Percentiles rank a stretch among this genome's conserved stretches.
These are phyloP conservation scores for Incurvaria masculella DNA, from an alignment of 2,888 invertebrate genomes.

Conservation along the genomic window DNA sequence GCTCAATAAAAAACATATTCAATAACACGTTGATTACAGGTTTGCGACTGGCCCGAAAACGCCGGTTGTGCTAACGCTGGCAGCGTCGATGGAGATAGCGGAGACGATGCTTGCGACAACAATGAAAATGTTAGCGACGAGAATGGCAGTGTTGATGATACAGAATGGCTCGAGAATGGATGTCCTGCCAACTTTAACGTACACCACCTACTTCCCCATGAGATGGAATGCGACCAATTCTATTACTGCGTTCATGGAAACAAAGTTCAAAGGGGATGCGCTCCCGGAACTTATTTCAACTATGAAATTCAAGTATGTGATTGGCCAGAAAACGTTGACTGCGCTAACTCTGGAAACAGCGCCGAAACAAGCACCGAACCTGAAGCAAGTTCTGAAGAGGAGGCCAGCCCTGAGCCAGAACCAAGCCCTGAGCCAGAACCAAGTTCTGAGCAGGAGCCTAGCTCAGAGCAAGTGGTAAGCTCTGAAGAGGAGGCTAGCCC, in stretches of 20 bases:
- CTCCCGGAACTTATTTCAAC: constrained; percentile 5
- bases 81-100: constrained; percentile 7
- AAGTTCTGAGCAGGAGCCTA: too few relatives aligned
- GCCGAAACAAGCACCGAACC: too few relatives aligned
- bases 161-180: not conserved
- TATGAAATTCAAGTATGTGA: constrained; percentile 12
- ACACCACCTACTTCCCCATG: constrained; percentile 1
- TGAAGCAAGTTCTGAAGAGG: too few relatives aligned
- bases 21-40: constrained; percentile 11
- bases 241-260: constrained; percentile 1
- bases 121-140: too few relatives aligned
- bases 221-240: not conserved
- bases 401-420: too few relatives aligned
- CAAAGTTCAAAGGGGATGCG: not conserved
- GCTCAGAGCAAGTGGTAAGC: too few relatives aligned
- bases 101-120: too few relatives aligned
- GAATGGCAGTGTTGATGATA: too few relatives aligned
- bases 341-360: constrained; percentile 1
- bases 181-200: constrained; percentile 1
- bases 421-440: not conserved
- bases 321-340: constrained; percentile 16
- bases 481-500: too few relatives aligned
- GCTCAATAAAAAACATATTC: not conserved
- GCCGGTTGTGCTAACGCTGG: constrained; percentile 16
- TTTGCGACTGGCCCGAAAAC: constrained; percentile 21